Base-by-base conservation (phyloP, 2,797 vertebrate species). In the Acanthopagrus latus region DNA sequence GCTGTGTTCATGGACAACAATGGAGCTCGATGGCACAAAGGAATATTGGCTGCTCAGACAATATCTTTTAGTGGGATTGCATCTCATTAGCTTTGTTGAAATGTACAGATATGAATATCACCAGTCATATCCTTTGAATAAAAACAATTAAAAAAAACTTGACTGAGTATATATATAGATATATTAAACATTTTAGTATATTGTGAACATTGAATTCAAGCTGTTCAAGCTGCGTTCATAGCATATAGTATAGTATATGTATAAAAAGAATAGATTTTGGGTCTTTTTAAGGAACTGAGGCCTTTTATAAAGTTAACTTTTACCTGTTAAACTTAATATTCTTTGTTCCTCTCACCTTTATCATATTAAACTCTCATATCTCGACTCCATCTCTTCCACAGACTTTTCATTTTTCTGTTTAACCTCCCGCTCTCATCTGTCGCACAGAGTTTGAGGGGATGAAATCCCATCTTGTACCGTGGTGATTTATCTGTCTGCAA, bases 401-500 rank as follows among this genome's bases (percentile, higher is more conserved):
- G 43, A 69, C 59, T 58, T 38, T 62, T 46, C 23, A 25, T 68
- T 58, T 65, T 17, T 69, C 21, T 29, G 46, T 66, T 67, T 55
- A 72, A 58, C 55, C 41, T 48, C 41, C 48, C 3, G 2, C 6
- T 44, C n/a, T 71, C 38, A 50, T 54, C 73, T 52, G 38, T 25
- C 13, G 10, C 75, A 54, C 71, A 50, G n/a, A 33, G 25, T 52
- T 80, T 55, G 73, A 73, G 58, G 6, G 38, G 21, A 57, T 71
- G 25, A 66, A 80, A 85, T 85, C 80, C 68, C 66, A 58, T 33
- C 44, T 64, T 69, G 44, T 60, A 6, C 81, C 77, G 41, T 58
- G 64, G 68, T 46, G 71, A 43, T 86, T 76, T 74, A 74, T 87
- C 69, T 68, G 20, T 62, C 44, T 58, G 79, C 77, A 89, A 85